Base-by-base conservation (phyloP, 2,797 vertebrate genomes). In the Schizopygopsis pylzovi region DNA sequence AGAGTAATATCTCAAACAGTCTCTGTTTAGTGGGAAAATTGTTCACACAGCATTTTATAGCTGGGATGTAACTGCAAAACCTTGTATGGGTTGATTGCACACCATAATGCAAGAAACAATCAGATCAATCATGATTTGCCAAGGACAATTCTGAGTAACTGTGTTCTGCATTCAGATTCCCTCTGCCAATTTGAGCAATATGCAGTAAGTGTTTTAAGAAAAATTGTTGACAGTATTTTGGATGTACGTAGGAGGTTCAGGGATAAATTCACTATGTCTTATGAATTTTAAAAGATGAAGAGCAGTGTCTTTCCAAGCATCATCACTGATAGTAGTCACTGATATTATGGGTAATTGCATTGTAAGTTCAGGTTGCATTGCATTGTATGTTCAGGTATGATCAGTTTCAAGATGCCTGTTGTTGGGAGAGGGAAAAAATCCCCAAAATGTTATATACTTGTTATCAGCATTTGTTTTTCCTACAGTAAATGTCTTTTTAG, bases 91-190 rank as follows among this genome's bases (percentile, higher is more conserved):
- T 80, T 77, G 78, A 87, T 61, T 81, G 76, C 56, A 47, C 63
- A 33, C 83, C 33, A 61, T 86, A 87, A 72, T 63, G 59, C 80
- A 81, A 63, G 85, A 25, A 15, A 59, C 79, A 80, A 39, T 84
- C 82, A 81, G 61, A 84, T 88, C 65, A 82, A 77, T 82, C 72
- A 77, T 82, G 63, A 81, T 82, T 81, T 82, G 43, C 56, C 61
- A 75, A 12, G 56, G 47, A 81, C 65, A 81, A 68, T 86, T 81
- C 73, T 39, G 28, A 72, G 67, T 25, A 49, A 73, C 71, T 75
- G 54, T 49, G 56, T 82, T 81, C 85, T 82, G 85, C 49, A 86
- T 77, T 82, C 15, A 80, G 16, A 81, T 85, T 49, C 37, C 47
- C 28, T 56, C 8, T 6, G n/a, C 65, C 76, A 71, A 13, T 22